phyloP scores from a whole-genome alignment of 2,888 invertebrate genomes.

The Ganaspis brasiliensis region DNA sequence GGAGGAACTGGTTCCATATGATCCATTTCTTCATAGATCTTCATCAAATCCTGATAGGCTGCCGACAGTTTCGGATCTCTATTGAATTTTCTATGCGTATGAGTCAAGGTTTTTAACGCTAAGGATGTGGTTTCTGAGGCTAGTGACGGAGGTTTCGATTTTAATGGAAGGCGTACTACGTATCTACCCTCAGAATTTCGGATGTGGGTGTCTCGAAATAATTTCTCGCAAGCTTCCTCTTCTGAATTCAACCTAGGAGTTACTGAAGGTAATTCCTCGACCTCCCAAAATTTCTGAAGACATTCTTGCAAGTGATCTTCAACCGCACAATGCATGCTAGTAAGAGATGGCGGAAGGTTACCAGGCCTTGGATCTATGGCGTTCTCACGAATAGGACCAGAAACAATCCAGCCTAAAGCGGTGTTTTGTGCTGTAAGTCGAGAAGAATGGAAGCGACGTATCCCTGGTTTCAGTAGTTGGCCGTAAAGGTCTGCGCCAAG shows the following conservation, averaged over 20 bases:
- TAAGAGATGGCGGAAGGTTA: not conserved
- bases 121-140: not conserved
- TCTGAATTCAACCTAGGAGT: not conserved
- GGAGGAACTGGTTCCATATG: slow-evolving; percentile 46
- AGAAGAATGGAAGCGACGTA: slow-evolving; percentile 29
- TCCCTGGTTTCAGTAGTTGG: slow-evolving; percentile 44
- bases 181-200: slow-evolving; percentile 1
- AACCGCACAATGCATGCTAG: not conserved
- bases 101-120: not conserved
- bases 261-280: not conserved
- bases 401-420: slow-evolving; percentile 51
- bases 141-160: not conserved
- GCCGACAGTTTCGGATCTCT: not conserved
- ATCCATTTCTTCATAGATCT: slow-evolving; percentile 35
- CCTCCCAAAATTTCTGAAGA: slow-evolving; percentile 24
- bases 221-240: slow-evolving; percentile 17
- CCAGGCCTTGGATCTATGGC: not conserved
- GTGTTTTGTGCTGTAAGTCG: slow-evolving; percentile 51
- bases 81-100: not conserved
- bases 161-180: slow-evolving; percentile 9
- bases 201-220: slow-evolving; percentile 10
- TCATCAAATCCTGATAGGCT: slow-evolving; percentile 46
- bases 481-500: slow-evolving; percentile 54
- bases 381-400: slow-evolving; percentile 35
- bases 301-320: not conserved